Conservation (phyloP, 2,113 vertebrate genomes). For the Patagioenas fasciata region DNA sequence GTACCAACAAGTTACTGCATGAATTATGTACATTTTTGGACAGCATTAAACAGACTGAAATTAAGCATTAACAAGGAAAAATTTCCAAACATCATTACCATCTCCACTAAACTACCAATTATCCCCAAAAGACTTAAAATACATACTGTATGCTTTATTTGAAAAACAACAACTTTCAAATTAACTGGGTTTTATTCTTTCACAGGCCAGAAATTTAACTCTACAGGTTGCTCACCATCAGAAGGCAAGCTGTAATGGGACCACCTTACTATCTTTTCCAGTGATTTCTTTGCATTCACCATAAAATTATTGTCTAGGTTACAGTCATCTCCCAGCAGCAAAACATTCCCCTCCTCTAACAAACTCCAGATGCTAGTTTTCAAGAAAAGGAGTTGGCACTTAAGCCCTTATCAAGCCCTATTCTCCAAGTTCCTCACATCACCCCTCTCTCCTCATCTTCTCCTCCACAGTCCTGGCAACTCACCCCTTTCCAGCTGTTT, state of each 20-base stretch:
- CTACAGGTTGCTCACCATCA: not conserved
- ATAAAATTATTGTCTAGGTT: not conserved
- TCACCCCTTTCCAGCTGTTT: not conserved
- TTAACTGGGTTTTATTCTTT: not conserved
- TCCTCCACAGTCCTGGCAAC: not conserved
- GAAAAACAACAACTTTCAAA: not conserved
- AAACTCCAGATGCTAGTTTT: not conserved
- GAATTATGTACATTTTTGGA: not conserved
- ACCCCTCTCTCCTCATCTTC: not conserved
- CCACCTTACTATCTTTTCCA: not conserved
- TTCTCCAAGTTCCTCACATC: accelerated
- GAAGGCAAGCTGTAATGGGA: not conserved
- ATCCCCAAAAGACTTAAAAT: not conserved
- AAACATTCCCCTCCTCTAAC: not conserved
- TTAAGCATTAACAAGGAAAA: not conserved
- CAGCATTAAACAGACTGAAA: not conserved
- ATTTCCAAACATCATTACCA: not conserved
- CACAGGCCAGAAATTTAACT: not conserved
- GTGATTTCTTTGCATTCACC: not conserved
- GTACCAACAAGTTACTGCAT: not conserved
- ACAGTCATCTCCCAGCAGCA: not conserved
- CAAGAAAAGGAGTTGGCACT: not conserved
- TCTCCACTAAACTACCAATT: not conserved
- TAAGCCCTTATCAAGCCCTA: not conserved
- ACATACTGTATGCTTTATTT: not conserved